Evolutionary conservation across 2,113 vertebrate genomes (phyloP), one percentile per base, ranked within the genome.

Genomic region (Ciconia boyciana): DNA sequence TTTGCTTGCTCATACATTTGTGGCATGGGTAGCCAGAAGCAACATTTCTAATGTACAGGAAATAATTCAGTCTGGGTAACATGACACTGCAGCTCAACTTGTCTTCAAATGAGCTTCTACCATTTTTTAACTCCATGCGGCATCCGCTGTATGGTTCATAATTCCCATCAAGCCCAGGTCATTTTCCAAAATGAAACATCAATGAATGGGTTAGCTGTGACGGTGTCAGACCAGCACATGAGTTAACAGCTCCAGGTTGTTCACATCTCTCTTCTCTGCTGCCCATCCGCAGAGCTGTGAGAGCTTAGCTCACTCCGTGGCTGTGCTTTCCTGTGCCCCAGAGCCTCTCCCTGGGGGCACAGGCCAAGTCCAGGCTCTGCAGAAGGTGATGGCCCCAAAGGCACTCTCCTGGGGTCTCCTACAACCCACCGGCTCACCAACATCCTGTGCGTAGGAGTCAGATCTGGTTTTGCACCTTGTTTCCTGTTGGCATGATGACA

Each of bases 1-100:
- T 91, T 91, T 95, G 80, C 89, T 96, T 95, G 86, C 89, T 96
- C 86, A 92, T 94, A 85, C 34, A 3, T 77, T 87, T 95, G 81
- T 92, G 77, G 65, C 65, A 55, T 57, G 81, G 65, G 61, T 92
- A 92, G 91, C 94, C 91, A 96, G 94, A 94, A 97, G 91, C 78
- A 87, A 84, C 57, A 3, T 94, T 95, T 96, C n/a, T 60, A 89
- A 94, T 3, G 12, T 76, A 96, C 96, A 96, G 96, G 94, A 97
- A 95, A 97, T 91, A 69, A 87, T 84, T 87, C 86, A 29, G 83
- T 91, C 91, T 92, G 84, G 77, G 93, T 95, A 96, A 95, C 52
- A 39, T 61, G 83, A 96, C 78, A 69, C 95, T 93, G 74, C 69
- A 90, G 70, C 83, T 87, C 77, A 79, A 15, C 52, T 94, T 71